Base-by-base conservation (phyloP, 2,888 invertebrate genomes). In the Eupithecia pulchellata region DNA sequence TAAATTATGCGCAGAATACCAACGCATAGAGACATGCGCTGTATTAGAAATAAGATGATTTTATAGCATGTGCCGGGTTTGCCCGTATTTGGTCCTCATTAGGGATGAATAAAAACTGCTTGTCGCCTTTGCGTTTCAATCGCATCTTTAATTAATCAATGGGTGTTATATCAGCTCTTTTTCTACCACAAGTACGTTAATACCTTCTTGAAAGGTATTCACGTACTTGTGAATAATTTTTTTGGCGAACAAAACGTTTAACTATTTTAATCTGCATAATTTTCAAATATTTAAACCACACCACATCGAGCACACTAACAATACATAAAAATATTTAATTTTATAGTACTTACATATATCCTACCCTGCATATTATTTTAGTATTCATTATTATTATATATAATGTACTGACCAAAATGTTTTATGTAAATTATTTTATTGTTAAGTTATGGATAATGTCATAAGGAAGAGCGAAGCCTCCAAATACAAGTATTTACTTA, bases 11-110 rank as follows among this genome's bases (percentile, higher is more conserved):
- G 63, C 32, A 61, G 34, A 32, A 25, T 25, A 34, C 34, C 20
- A 13, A 61, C 32, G 27, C 29, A 64, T 52, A 64, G 42, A 39
- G 52, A 47, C 52, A 47, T 64, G 32, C 30, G n/a, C 20, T 34
- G 52, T 60, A 61, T 64, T 65, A 68, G 65, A 64, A 67, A 64
- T 68, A 61, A 71, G 71, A 71, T 64, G 67, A 68, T 68, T 71
- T 68, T 73, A 64, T 69, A 69, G 66, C 66, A 66, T 65, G 91
- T 89, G 91, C 88, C 90, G 86, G 88, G 86, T 80, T 81, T 83
- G 72, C 70, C 92, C 91, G 74, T 89, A 83, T 91, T 91, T 84
- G 93, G 93, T 78, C 87, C 87, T 93, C 91, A 92, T 93, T 93
- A 93, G 87, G 85, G 83, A 79, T 70, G 74, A 73, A 84, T 79